Evolutionary conservation across 2,113 vertebrate species (phyloP), one percentile per base, ranked within the genome.

Genomic region (Chloroceryle aenea): DNA sequence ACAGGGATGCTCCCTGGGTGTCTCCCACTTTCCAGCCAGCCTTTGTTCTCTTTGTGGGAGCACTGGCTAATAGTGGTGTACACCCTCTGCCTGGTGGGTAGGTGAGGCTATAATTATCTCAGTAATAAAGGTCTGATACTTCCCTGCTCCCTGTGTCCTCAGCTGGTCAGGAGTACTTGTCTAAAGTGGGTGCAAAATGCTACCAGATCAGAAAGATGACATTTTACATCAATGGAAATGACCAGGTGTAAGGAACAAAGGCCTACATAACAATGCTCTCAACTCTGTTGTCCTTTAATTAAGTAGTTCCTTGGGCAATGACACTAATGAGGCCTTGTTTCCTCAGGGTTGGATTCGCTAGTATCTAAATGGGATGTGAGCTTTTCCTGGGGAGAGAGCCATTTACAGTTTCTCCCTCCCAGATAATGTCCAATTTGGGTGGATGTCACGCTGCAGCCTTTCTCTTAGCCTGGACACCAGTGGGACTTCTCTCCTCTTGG

Each of bases 31-130:
- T 42, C 82, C 88, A 93, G 69, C 40, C 85, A 74, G 72, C 90
- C 95, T 97, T 96, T 97, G 95, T 92, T 97, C 90, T 95, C 92
- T 94, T 95, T 96, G 90, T 97, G 86, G 92, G 90, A 97, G 93
- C 80, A 73, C 73, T 40, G 73, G 76, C 88, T 95, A 97, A 96
- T 97, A 76, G 88, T 89, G 66, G 96, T 75, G 86, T 90, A 93
- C 95, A 88, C 90, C 88, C 90, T 96, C 62, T 0, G 2, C 92
- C 95, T 90, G 92, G 83, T 58, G 93, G 88, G 56, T 89, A 89
- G 80, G 88, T 93, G 86, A 97, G 92, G 88, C 94, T 95, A 10
- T 97, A 97, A 97, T 96, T 97, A 96, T 89, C 86, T 93, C 52
- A 2, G 92, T 92, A 97, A 97, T 94, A 87, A 78, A 93, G 83